phyloP scores from a whole-genome alignment of 1,140 invertebrate genomes.

The Chionoecetes opilio region DNA sequence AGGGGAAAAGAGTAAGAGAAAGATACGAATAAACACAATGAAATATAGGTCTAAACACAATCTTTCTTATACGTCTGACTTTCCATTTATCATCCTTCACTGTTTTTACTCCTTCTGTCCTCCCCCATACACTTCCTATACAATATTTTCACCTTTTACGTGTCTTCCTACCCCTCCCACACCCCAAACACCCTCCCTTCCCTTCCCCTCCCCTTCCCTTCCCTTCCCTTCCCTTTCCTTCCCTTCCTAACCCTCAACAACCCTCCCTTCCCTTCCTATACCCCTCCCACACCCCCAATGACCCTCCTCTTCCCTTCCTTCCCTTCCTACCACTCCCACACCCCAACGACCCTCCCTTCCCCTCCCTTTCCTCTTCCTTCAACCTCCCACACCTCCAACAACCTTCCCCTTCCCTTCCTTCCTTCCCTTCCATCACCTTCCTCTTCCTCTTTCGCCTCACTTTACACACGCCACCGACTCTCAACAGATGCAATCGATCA shows the following conservation, averaged over 20 bases:
- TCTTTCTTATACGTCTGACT: background rate
- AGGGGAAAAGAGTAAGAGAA: background rate
- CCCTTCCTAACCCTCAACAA: background rate
- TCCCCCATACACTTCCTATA: background rate
- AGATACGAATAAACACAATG: background rate
- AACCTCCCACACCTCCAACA: background rate
- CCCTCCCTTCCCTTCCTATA: background rate
- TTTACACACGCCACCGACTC: background rate
- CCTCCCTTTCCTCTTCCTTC: background rate
- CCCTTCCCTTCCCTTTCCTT: background rate
- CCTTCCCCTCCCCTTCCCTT: background rate
- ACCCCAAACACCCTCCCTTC: background rate
- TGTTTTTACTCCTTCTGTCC: background rate
- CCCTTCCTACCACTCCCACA: background rate
- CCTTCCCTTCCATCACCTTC: background rate
- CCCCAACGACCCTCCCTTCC: too few species aligned
- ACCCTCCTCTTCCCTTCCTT: background rate
- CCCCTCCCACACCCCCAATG: background rate
- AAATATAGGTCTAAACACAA: too few species aligned
- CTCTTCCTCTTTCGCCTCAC: background rate
- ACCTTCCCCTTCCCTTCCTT: background rate
- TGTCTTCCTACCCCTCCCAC: background rate
- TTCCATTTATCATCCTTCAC: background rate
- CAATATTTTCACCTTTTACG: background rate
- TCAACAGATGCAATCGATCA: conserved; percentile 54